Conservation (phyloP, 2,113 vertebrate species). For the Barbus barbus region DNA sequence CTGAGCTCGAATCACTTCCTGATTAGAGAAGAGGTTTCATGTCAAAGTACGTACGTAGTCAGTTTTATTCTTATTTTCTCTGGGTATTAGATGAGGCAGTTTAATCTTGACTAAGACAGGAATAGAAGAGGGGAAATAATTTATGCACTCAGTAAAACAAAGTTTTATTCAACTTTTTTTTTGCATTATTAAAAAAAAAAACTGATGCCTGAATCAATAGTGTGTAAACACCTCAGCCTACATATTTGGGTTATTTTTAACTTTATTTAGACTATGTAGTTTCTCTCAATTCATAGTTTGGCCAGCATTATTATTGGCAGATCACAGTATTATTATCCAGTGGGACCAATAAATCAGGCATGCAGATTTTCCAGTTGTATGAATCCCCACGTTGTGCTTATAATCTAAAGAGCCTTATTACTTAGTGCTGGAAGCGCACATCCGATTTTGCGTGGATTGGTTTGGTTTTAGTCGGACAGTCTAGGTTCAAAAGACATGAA, state of each 20-base stretch:
- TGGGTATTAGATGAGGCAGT: background rate
- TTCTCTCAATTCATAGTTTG: background rate
- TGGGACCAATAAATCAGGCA: conserved; percentile 27
- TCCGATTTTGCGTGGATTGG: background rate
- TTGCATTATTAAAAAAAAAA: background rate
- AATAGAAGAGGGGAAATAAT: no score
- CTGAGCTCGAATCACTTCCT: conserved; percentile 29
- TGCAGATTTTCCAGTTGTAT: conserved; percentile 12
- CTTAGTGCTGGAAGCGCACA: conserved; percentile 25
- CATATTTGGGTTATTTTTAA: background rate
- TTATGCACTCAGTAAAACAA: background rate
- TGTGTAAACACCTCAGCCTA: background rate
- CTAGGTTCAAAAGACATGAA: conserved; percentile 40
- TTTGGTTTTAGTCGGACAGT: background rate
- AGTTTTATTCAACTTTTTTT: background rate
- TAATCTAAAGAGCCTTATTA: conserved; percentile 14
- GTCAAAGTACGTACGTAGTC: background rate
- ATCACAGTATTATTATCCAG: conserved; percentile 47
- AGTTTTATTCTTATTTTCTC: conserved; percentile 12
- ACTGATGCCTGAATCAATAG: background rate
- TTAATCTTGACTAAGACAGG: background rate
- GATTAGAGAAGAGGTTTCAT: conserved; percentile 20
- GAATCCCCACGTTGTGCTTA: conserved; percentile 7
- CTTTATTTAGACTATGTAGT: background rate
- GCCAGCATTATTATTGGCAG: conserved; percentile 11